phyloP scores from a whole-genome alignment of 2,797 vertebrate genomes.

The Zenarchopterus dispar region DNA sequence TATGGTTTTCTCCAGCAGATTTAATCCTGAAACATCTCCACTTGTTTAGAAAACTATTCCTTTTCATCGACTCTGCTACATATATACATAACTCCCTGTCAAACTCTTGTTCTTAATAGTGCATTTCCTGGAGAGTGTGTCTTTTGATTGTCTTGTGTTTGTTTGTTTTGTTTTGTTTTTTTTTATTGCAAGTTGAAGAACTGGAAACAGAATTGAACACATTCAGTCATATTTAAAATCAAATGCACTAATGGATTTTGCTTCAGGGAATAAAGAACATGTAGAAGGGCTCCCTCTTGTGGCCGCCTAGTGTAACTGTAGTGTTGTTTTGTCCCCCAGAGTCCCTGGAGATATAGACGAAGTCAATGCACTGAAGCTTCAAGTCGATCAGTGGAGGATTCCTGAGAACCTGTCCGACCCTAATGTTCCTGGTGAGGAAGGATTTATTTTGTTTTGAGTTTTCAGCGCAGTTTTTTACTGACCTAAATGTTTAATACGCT shows the following conservation, averaged over 20 bases:
- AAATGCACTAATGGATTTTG: constrained; percentile 23
- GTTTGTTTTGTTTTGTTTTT: constrained; percentile 42
- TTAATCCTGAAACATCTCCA: constrained; percentile 35
- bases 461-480: neutral
- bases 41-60: constrained; percentile 42
- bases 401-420: constrained; percentile 90
- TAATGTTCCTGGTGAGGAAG: constrained; percentile 87
- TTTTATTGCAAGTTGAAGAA: constrained; percentile 26
- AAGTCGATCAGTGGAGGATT: constrained; percentile 94
- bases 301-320: constrained; percentile 51
- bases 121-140: constrained; percentile 21
- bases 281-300: constrained; percentile 66
- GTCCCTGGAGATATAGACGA: constrained; percentile 94
- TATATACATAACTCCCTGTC: neutral
- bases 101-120: neutral
- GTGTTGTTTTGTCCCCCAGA: constrained; percentile 67
- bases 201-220: constrained; percentile 33
- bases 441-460: neutral
- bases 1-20: constrained; percentile 29
- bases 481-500: neutral
- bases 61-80: constrained; percentile 5
- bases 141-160: constrained; percentile 26
- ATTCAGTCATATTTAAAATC: constrained; percentile 36
- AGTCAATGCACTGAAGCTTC: constrained; percentile 91
- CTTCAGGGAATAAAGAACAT: constrained; percentile 5